Evolutionary conservation across 2,797 vertebrate genomes (phyloP).

Genomic region (Carcharodon carcharias): DNA sequence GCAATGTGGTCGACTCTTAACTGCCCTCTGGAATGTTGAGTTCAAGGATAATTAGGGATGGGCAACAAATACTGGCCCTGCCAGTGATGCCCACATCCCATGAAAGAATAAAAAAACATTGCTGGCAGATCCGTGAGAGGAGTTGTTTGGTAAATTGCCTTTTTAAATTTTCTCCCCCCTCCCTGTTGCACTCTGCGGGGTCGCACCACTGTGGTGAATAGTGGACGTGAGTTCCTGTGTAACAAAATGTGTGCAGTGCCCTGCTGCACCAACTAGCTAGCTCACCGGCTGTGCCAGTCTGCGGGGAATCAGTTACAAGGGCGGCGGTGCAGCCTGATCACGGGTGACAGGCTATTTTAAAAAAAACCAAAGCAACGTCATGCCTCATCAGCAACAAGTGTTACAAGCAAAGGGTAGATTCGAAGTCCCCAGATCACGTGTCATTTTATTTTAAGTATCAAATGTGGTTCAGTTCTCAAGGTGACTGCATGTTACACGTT

Average conservation of each 20-base stretch:
- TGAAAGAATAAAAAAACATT: background rate
- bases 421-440: background rate
- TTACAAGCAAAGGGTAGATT: constrained; percentile 1
- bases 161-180: background rate
- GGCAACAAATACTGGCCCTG: no score
- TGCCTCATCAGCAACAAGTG: background rate
- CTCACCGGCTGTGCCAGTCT: background rate
- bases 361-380: background rate
- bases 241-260: background rate
- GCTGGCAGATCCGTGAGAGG: background rate
- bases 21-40: no score
- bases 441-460: constrained; percentile 12
- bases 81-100: no score
- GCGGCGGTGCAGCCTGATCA: no score
- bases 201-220: background rate
- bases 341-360: background rate
- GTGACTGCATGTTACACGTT: background rate
- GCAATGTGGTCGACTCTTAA: no score
- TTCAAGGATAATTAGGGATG: no score
- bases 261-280: background rate
- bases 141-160: background rate
- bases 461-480: constrained; percentile 1
- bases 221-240: background rate
- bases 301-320: background rate
- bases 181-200: background rate